phyloP scores from a whole-genome alignment of 2,888 invertebrate genomes.

The Orthosia incerta region DNA sequence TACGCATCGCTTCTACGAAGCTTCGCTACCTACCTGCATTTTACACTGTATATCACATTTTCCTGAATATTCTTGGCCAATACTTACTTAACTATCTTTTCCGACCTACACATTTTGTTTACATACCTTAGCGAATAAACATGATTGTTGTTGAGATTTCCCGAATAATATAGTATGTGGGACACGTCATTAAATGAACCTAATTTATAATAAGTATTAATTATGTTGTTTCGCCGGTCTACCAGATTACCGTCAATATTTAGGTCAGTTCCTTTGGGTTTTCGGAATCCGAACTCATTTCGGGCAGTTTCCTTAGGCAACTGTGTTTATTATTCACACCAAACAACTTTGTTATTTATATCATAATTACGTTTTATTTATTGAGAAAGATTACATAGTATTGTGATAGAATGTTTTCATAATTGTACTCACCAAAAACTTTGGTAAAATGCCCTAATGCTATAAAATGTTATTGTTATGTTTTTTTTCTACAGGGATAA shows the following conservation, averaged over 20 bases:
- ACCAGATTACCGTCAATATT: constrained; percentile 9
- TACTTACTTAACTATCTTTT: too few species aligned
- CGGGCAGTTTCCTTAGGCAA: not conserved
- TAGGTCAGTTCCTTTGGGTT: constrained; percentile 7
- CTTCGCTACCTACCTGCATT: not conserved
- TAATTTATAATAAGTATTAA: not conserved
- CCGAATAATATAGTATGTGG: not conserved
- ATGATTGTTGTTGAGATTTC: not conserved
- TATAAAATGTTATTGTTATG: too few species aligned
- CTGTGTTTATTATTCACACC: not conserved
- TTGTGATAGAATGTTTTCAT: too few species aligned
- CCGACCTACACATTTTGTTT: too few species aligned
- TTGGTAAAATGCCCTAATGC: too few species aligned
- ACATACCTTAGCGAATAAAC: constrained; percentile 1
- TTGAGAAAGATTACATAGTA: not conserved
- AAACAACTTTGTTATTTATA: not conserved
- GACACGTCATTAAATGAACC: constrained; percentile 21
- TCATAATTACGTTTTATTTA: not conserved
- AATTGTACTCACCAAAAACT: too few species aligned
- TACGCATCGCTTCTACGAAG: not conserved
- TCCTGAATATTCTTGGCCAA: not conserved
- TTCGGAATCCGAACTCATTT: constrained; percentile 4
- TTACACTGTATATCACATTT: not conserved
- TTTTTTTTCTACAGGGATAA: too few species aligned
- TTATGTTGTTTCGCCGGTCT: constrained; percentile 5